A percentile compares a stretch with the other conserved stretches of the same genome.
Conservation (phyloP, 1,140 invertebrate species). For the Homalodisca vitripennis region DNA sequence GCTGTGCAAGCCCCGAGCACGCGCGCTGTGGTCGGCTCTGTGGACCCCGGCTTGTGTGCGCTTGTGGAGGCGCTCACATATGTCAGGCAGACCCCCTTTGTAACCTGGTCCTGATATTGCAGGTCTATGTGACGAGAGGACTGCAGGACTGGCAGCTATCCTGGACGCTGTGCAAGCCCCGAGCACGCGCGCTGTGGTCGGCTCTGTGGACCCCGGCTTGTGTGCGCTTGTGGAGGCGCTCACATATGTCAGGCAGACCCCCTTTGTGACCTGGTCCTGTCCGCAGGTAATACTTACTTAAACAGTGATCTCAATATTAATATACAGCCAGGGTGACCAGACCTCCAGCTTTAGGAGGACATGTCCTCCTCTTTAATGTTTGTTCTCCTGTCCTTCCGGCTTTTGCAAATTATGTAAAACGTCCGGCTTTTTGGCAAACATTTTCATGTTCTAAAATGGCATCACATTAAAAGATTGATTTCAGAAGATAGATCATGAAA, state of each 20-base stretch:
- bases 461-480: no score
- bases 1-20: neutral
- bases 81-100: neutral
- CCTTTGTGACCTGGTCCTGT: conserved; percentile 27
- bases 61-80: conserved; percentile 1
- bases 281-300: no score
- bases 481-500: no score
- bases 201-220: conserved; percentile 27
- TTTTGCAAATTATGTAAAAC: no score
- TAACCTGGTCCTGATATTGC: conserved; percentile 26
- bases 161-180: conserved; percentile 15
- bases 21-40: conserved; percentile 22
- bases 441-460: no score
- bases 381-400: no score
- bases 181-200: conserved; percentile 11
- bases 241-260: neutral
- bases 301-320: no score
- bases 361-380: no score
- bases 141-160: conserved; percentile 17
- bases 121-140: conserved; percentile 12
- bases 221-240: conserved; percentile 14
- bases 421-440: no score
- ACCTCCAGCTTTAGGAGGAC: no score
- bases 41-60: conserved; percentile 27
- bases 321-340: no score